These are phyloP conservation scores for Torymus tubicola DNA, from an alignment of 2,888 invertebrate genomes.

Conservation along the genomic window DNA sequence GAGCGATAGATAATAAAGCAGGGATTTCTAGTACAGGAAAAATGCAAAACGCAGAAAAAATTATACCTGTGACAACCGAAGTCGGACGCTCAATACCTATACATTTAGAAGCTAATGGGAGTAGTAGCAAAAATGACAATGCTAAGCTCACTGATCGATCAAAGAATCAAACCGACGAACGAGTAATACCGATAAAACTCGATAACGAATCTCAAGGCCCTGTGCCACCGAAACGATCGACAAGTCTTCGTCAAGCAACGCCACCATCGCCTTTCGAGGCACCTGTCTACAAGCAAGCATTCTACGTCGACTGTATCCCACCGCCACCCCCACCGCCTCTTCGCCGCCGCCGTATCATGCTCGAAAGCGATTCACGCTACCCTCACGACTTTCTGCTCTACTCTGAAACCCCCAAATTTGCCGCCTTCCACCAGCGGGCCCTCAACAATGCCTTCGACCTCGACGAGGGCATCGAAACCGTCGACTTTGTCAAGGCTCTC, in stretches of 20 bases:
- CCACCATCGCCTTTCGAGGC: neutral
- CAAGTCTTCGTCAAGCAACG: neutral
- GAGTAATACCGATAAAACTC: constrained; percentile 1
- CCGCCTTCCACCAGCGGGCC: constrained; percentile 41
- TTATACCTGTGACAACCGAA: too few relatives aligned
- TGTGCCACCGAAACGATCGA: constrained; percentile 19
- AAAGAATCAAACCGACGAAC: constrained; percentile 1
- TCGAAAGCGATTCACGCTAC: constrained; percentile 3
- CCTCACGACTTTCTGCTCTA: constrained; percentile 20
- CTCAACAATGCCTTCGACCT: constrained; percentile 26
- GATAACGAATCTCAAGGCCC: neutral
- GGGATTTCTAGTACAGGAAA: too few relatives aligned
- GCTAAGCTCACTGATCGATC: neutral
- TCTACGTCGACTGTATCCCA: constrained; percentile 25
- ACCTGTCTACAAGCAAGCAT: neutral
- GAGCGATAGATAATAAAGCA: too few relatives aligned
- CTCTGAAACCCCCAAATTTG: constrained; percentile 15
- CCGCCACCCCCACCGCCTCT: constrained; percentile 28
- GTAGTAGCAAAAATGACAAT: too few relatives aligned
- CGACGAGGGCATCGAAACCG: constrained; percentile 32
- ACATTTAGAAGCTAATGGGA: too few relatives aligned
- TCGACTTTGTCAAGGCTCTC: constrained; percentile 56
- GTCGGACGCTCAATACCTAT: too few relatives aligned
- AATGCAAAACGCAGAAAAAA: too few relatives aligned
- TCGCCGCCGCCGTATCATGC: neutral